Evolutionary conservation across 2,113 vertebrate genomes (phyloP).

Genomic region (Phocoena sinus): DNA sequence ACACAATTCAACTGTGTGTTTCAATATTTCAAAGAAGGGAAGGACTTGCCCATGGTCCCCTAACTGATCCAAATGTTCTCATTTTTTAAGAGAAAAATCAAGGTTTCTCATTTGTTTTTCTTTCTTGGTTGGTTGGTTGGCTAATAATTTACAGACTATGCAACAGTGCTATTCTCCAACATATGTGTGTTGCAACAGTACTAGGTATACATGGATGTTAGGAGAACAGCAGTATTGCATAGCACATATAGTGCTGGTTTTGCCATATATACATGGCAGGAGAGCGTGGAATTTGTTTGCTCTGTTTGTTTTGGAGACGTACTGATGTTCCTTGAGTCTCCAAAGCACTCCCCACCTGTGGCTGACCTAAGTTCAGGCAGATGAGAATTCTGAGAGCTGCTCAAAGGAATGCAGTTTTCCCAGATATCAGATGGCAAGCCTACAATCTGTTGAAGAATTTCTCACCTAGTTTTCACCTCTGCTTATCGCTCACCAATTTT

Average conservation of each 20-base stretch:
- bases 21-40: neutral
- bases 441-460: constrained; percentile 30
- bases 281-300: neutral
- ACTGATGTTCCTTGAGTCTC: neutral
- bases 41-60: neutral
- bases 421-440: neutral
- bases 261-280: neutral
- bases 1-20: neutral
- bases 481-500: neutral
- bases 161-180: neutral
- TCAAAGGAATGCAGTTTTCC: neutral
- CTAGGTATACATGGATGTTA: neutral
- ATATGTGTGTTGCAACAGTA: neutral
- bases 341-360: neutral
- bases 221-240: neutral
- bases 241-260: neutral
- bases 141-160: neutral
- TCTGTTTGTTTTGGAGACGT: neutral
- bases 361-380: neutral
- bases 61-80: neutral
- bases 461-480: constrained; percentile 50
- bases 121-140: neutral
- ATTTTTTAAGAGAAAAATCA: neutral
- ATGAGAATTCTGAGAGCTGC: neutral
- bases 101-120: neutral